Conservation (phyloP, 2,113 vertebrate genomes). For the Mastomys natalensis region DNA sequence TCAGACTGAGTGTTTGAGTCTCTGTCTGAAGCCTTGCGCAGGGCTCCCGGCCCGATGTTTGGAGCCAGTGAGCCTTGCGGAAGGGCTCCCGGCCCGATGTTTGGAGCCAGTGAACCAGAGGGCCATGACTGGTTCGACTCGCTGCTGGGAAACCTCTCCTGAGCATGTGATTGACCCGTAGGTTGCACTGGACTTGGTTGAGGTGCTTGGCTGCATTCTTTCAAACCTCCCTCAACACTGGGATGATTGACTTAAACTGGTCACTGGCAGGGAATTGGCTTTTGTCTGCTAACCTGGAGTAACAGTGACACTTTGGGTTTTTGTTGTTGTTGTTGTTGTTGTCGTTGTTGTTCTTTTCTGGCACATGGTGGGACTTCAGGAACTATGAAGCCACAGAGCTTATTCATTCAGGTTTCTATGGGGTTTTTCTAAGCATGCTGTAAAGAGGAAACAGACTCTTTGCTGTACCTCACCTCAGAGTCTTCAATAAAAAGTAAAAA, state of each 20-base stretch:
- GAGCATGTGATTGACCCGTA: background rate
- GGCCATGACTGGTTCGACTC: no score
- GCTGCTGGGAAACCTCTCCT: no score
- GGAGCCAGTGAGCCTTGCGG: background rate
- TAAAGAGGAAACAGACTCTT: background rate
- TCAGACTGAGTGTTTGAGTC: background rate
- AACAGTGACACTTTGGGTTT: background rate
- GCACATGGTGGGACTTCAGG: background rate
- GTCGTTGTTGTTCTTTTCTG: background rate
- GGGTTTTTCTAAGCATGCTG: background rate
- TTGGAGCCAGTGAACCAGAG: background rate
- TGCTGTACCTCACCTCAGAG: background rate
- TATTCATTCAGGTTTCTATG: background rate
- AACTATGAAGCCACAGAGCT: background rate
- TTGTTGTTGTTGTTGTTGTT: background rate
- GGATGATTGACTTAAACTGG: background rate
- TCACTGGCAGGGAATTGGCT: background rate
- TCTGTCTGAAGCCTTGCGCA: background rate
- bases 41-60: rapidly evolving
- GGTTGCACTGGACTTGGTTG: background rate
- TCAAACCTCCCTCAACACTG: background rate
- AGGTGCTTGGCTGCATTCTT: background rate
- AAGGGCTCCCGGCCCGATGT: background rate
- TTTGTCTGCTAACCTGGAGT: background rate
- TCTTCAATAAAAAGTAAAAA: background rate